Evolutionary conservation across 1,140 invertebrate genomes (phyloP), one percentile per base, ranked within the genome.

Genomic region (Cotesia typhae): DNA sequence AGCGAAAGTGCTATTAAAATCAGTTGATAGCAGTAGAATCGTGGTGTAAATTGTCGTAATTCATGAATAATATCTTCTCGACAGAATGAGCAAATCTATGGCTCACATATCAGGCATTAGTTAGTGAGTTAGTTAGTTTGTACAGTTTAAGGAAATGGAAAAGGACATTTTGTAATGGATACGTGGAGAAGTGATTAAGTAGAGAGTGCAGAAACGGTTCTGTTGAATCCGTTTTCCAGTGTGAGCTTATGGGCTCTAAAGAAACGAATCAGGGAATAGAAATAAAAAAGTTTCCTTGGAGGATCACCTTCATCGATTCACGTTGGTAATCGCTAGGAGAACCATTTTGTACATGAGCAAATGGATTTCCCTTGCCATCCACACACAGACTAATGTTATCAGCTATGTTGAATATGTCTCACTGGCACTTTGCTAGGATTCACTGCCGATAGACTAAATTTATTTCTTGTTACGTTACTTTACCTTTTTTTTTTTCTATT

Each of bases 271-370:
- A 35, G 28, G 41, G n/a, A 61, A 28, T 28, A 28, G 28, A 57
- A 70, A 28, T 14, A 17, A 70, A 70, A 70, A 70, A 70, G 68
- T 47, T 47, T 47, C 6, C 41, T 47, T 47, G 41, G 55, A 35
- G 17, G 59, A 70, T 70, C 68, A 70, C 68, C 68, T 66, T 66
- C 64, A 66, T 66, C 64, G 64, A 66, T 66, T 66, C 10, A 66
- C 64, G 64, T 66, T 66, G 41, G 38, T 66, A 47, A 52, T 47
- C 17, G 64, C 38, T 52, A 28, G 38, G 20, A 66, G 64, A 47
- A 41, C 64, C 64, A 66, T 66, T 66, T 66, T 66, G 38, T 66
- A 66, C 59, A 36, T n/a, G 36, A 64, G 38, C 57, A 70, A 70
- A 63, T 47, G 64, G 47, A 51, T 66, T 52, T 47, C 64, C 38